A percentile compares a stretch with the other conserved stretches of the same genome.
Conservation (phyloP, 2,797 vertebrate genomes). For the Chiroxiphia lanceolata region DNA sequence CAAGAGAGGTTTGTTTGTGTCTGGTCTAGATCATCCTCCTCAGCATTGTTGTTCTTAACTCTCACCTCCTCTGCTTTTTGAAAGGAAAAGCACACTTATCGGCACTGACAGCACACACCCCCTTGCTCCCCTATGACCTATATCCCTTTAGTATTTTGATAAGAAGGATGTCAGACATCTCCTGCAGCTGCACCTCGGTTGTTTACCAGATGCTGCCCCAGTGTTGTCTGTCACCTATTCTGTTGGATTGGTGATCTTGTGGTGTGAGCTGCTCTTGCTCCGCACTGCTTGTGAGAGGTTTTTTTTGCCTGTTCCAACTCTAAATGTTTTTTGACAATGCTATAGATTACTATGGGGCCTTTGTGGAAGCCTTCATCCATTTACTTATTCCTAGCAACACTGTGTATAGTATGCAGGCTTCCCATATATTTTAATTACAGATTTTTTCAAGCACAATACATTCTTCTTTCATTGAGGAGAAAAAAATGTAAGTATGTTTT, state of each 20-base stretch:
- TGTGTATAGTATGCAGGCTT: not conserved
- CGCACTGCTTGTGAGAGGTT: not conserved
- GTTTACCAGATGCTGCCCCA: not conserved
- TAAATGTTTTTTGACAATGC: not conserved
- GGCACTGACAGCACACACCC: not conserved
- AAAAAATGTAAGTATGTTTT: not conserved
- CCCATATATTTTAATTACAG: not conserved
- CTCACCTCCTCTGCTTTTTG: not conserved
- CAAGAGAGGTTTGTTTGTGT: not conserved
- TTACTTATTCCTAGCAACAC: not conserved
- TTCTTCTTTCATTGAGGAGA: not conserved
- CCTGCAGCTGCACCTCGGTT: not conserved
- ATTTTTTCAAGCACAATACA: not conserved
- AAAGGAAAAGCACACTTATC: not conserved
- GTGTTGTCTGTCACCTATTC: not conserved
- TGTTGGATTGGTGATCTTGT: not conserved
- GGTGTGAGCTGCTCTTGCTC: not conserved
- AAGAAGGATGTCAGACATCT: not conserved
- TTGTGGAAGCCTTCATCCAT: not conserved
- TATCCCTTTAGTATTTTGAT: not conserved
- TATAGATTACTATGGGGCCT: not conserved
- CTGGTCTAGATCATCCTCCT: not conserved
- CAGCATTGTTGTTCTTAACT: not conserved
- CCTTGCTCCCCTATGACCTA: not conserved
- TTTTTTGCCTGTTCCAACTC: not conserved